A percentile compares a stretch with the other conserved stretches of the same genome.
Evolutionary conservation across 2,113 vertebrate genomes (phyloP).

Genomic region (Corythoichthys haematopterus): DNA sequence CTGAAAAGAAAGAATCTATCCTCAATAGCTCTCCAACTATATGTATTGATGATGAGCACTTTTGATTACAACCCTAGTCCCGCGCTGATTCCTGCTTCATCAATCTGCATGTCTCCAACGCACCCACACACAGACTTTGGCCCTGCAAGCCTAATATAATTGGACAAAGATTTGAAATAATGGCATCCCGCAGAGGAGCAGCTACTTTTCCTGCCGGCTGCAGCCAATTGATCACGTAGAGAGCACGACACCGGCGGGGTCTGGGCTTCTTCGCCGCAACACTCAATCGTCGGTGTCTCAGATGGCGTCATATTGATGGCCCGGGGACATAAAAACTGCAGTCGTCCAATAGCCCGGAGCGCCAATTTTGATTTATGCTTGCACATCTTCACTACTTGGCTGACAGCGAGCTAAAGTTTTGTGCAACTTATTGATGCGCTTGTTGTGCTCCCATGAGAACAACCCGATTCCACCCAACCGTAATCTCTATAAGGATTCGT

Average conservation of each 20-base stretch:
- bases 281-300: conserved; percentile 30
- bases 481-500: conserved; percentile 10
- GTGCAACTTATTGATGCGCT: not conserved
- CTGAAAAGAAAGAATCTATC: conserved; percentile 11
- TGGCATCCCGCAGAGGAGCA: conserved; percentile 33
- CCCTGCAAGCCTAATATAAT: conserved; percentile 45
- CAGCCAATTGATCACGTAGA: conserved; percentile 56
- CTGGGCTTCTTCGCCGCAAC: conserved; percentile 21
- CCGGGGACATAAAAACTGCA: conserved; percentile 22
- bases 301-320: conserved; percentile 39
- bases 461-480: conserved; percentile 1
- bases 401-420: conserved; percentile 11
- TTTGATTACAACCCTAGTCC: conserved; percentile 27
- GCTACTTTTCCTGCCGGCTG: conserved; percentile 46
- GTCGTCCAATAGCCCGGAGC: conserved; percentile 32
- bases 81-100: conserved; percentile 13
- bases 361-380: conserved; percentile 16
- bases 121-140: not conserved
- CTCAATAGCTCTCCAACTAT: conserved; percentile 22
- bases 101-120: conserved; percentile 20
- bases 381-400: conserved; percentile 14
- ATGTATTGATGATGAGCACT: conserved; percentile 24
- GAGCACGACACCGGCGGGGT: conserved; percentile 51
- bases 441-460: conserved; percentile 14
- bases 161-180: conserved; percentile 65